Percentiles rank a stretch among this genome's conserved stretches.
These are phyloP conservation scores for Aptenodytes patagonicus DNA, from an alignment of 2,113 vertebrate species.

Conservation along the genomic window DNA sequence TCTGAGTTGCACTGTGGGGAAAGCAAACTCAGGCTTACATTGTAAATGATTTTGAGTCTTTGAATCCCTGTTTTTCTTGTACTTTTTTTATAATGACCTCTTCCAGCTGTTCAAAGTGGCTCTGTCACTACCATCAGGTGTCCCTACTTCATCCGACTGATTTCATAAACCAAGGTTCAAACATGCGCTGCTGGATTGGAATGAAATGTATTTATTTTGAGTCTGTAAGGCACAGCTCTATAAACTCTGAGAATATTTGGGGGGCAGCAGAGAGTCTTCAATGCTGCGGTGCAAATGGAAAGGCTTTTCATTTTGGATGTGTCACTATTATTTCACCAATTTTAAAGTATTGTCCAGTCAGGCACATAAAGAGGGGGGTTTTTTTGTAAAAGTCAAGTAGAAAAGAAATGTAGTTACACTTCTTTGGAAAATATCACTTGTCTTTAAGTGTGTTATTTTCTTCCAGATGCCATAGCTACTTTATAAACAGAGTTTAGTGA, in stretches of 20 bases:
- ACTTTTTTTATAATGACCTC: neutral
- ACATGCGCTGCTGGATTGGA: neutral
- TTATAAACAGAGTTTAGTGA: neutral
- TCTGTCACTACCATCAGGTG: slow-evolving; percentile 58
- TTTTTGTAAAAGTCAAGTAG: neutral
- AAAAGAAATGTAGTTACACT: neutral
- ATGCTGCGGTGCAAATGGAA: neutral
- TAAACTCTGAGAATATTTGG: slow-evolving; percentile 16
- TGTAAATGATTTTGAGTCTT: neutral
- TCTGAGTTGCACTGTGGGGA: neutral
- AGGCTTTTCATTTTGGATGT: slow-evolving; percentile 19
- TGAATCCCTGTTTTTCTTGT: neutral
- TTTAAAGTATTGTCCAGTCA: neutral
- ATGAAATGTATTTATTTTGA: slow-evolving; percentile 27
- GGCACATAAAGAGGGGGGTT: neutral
- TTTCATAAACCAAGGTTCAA: neutral
- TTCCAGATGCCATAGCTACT: neutral
- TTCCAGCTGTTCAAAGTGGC: neutral
- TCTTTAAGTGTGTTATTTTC: neutral
- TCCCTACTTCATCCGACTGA: neutral
- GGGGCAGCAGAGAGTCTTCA: neutral
- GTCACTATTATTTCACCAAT: neutral
- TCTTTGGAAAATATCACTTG: neutral
- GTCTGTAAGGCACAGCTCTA: slow-evolving; percentile 17
- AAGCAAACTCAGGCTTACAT: neutral